phyloP scores from a whole-genome alignment of 2,797 vertebrate genomes.

The Bradypodion pumilum region DNA sequence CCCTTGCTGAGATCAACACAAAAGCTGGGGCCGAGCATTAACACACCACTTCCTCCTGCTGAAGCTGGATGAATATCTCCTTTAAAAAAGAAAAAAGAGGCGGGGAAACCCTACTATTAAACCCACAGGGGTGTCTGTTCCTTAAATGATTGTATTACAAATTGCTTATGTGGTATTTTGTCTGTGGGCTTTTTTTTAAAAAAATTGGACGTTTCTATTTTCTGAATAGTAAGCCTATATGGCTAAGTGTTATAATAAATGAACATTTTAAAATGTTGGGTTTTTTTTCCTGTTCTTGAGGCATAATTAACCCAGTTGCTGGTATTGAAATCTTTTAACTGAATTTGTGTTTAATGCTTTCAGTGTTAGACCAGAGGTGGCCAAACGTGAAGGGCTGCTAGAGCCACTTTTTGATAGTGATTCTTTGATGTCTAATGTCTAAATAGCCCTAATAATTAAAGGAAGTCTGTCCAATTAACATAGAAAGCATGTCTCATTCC shows the following conservation, averaged over 20 bases:
- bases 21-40: background rate
- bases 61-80: background rate
- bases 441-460: too few relatives aligned
- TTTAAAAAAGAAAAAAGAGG: background rate
- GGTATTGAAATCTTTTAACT: background rate
- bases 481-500: too few relatives aligned
- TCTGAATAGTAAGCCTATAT: background rate
- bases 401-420: too few relatives aligned
- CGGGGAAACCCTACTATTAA: background rate
- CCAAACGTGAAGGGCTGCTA: too few relatives aligned
- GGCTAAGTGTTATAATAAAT: conserved; percentile 17
- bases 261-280: conserved; percentile 4
- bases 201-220: conserved; percentile 29
- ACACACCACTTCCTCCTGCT: background rate
- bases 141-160: conserved; percentile 4
- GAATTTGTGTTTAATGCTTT: background rate
- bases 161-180: conserved; percentile 11
- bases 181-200: conserved; percentile 14
- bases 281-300: background rate
- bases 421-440: too few relatives aligned
- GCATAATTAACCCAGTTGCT: background rate
- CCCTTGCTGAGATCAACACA: background rate
- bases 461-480: too few relatives aligned
- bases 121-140: background rate
- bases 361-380: background rate